phyloP scores from a whole-genome alignment of 2,113 vertebrate genomes.

The Gallinago jamesoni region DNA sequence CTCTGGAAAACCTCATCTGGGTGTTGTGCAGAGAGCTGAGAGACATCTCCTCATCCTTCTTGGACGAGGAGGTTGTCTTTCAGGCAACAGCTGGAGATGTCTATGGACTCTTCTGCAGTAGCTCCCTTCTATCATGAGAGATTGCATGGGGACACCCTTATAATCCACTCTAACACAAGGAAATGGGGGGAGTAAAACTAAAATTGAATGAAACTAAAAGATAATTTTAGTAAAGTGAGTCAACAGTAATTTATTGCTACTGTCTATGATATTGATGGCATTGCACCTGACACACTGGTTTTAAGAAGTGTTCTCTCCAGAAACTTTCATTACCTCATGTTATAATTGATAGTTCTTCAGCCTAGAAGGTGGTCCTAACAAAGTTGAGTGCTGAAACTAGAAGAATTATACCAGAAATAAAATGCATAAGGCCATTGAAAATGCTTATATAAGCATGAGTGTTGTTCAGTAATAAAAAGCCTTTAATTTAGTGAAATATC shows the following conservation, averaged over 20 bases:
- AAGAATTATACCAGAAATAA: conserved; percentile 5
- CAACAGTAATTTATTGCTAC: not conserved
- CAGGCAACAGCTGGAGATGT: not conserved
- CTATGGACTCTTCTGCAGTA: not conserved
- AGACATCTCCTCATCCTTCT: not conserved
- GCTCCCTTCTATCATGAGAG: not conserved
- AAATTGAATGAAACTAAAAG: not conserved
- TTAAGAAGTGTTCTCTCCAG: not conserved
- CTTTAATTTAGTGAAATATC: conserved; percentile 26
- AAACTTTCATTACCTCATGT: not conserved
- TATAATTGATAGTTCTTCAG: not conserved
- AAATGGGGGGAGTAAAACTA: not conserved
- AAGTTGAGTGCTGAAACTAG: not conserved
- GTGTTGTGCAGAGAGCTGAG: not conserved
- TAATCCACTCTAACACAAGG: not conserved
- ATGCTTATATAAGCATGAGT: not conserved
- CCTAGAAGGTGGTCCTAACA: not conserved
- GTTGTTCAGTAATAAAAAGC: not conserved
- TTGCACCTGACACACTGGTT: not conserved
- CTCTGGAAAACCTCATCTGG: not conserved
- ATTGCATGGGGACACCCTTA: not conserved
- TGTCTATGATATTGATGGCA: not conserved
- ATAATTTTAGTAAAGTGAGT: not conserved
- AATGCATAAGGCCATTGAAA: not conserved
- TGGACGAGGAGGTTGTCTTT: not conserved